Base-by-base conservation (phyloP, 2,113 vertebrate species). In the Gasterosteus nipponicus region DNA sequence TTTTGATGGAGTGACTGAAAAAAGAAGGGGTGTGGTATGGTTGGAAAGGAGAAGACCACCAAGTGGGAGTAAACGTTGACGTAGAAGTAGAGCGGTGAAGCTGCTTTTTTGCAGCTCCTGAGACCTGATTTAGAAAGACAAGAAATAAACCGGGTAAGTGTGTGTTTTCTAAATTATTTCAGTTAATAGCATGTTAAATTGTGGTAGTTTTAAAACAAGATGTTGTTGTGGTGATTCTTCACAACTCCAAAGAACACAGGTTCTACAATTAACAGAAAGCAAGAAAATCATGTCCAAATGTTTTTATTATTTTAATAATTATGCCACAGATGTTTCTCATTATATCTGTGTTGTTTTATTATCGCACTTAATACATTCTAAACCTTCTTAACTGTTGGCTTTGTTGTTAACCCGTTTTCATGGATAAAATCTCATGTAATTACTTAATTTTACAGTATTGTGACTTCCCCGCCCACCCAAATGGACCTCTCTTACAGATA, bases 1-100 rank as follows among this genome's bases (percentile, higher is more conserved):
- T 89, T 86, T 86, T 86, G 80, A 89, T 85, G 81, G 77, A 89
- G 81, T 69, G 79, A 69, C 57, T 62, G 42, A 78, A 82, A 81
- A 91, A 89, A 83, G 59, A 73, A 71, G 68, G 80, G 88, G 87
- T 75, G 89, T 84, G 85, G 77, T 67, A 47, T 64, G 31, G 22
- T 10, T n/a, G 39, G 74, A 56, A 78, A 78, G 56, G 70, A 83
- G 71, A 83, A 79, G 90, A 83, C 83, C 82, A 89, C 85, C 73
- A 79, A 87, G 72, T 80, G 83, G 75, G 78, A 65, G 59, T 75
- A 61, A 63, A 16, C 57, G 15, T 18, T 8, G 56, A 61, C 78
- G 58, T 68, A 56, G 56, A 61, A 80, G 58, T 68, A 56, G 74
- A 72, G 67, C n/a, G 42, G 59, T 42, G 62, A 75, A 71, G 62